phyloP scores from a whole-genome alignment of 2,888 invertebrate genomes.

The Synergus japonicus region DNA sequence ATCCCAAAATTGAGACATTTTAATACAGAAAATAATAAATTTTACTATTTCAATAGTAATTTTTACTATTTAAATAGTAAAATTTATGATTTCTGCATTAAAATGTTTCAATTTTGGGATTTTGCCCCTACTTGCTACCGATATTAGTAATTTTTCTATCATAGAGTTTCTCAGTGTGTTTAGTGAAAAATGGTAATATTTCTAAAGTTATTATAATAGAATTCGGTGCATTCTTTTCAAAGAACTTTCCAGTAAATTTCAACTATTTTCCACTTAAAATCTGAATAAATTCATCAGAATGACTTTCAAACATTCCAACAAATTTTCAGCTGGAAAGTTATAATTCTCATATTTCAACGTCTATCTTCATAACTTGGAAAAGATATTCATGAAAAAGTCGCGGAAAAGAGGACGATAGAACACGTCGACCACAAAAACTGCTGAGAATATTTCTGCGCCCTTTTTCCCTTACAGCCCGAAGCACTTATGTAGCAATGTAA shows the following conservation, averaged over 20 bases:
- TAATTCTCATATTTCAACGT: conserved; percentile 36
- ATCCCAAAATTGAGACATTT: too few species aligned
- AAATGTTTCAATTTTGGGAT: too few species aligned
- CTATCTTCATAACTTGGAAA: conserved; percentile 16
- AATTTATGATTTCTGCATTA: too few species aligned
- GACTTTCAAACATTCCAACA: neutral
- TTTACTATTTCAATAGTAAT: too few species aligned
- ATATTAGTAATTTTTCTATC: too few species aligned
- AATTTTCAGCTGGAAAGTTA: conserved; percentile 16
- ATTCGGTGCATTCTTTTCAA: neutral
- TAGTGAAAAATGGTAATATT: too few species aligned
- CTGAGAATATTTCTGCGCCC: conserved; percentile 7
- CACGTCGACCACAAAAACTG: conserved; percentile 15
- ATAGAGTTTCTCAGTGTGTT: too few species aligned
- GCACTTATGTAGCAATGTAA: conserved; percentile 22
- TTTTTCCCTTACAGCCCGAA: conserved; percentile 1
- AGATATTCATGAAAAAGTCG: conserved; percentile 33
- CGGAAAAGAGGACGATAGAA: conserved; percentile 16
- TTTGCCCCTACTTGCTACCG: too few species aligned
- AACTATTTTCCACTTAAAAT: neutral
- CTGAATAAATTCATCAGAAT: conserved; percentile 12
- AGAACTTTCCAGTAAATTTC: neutral
- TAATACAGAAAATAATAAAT: too few species aligned
- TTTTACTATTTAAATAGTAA: too few species aligned
- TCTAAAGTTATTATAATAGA: too few species aligned